Evolutionary conservation across 2,797 vertebrate genomes (phyloP), one percentile per base, ranked within the genome.

Genomic region (Coracias cyanogaster): DNA sequence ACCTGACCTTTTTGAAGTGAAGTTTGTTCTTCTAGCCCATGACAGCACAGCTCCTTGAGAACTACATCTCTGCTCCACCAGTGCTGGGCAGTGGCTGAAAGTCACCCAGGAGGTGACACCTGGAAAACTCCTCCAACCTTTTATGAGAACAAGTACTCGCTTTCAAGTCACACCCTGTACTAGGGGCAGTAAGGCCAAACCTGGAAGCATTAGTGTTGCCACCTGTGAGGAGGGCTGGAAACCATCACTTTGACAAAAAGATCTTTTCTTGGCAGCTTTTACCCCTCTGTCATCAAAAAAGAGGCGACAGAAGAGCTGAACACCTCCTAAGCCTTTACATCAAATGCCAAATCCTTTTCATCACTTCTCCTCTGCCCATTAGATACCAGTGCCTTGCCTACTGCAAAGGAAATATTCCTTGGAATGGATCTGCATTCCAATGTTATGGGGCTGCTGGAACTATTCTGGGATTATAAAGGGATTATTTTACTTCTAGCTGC

Each of bases 331-430:
- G 52, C 15, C 49, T 94, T 91, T 43, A 65, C 7, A 65, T 74
- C 72, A 58, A 82, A 86, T 43, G 31, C 81, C 62, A 90, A 55
- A 28, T 70, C 14, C 60, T 93, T 93, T 95, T 92, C 67, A 87
- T 67, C 55, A 45, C 48, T 67, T 78, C 64, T 86, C 7, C 15
- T 69, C 18, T 64, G 37, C 57, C 49, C 43, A 4, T 21, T 62
- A 49, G 64, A 64, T 87, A 46, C 31, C 76, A 93, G 41, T 2
- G 1, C 37, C 41, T 60, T 92, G 49, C 54, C 46, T 85, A 54
- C 61, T 88, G 72, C 43, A 70, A 69, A 61, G 49, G 10, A 96
- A 91, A 77, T 64, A 74, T 54, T 18, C 45, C 26, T 71, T 78
- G 64, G 48, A 82, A 74, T 15, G 15, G 61, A 62, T 83, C 54